Conservation (phyloP, 2,888 invertebrate genomes). For the Gerris lacustris region DNA sequence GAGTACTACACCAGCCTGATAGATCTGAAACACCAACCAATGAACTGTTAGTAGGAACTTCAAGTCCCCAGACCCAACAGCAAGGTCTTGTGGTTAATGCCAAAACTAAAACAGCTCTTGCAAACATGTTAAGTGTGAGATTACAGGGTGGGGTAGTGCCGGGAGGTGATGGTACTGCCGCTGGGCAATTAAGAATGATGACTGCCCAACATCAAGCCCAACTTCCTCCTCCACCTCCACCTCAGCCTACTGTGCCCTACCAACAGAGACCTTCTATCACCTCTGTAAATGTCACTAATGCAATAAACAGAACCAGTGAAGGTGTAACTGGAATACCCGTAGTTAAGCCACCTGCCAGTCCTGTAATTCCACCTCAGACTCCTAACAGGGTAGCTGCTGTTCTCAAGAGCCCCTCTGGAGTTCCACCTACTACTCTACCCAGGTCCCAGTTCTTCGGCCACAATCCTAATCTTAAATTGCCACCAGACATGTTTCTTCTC, state of each 20-base stretch:
- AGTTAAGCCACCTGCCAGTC: constrained; percentile 16
- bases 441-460: constrained; percentile 81
- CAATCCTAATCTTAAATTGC: constrained; percentile 79
- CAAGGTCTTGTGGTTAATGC: constrained; percentile 60
- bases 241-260: constrained; percentile 23
- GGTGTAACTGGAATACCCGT: constrained; percentile 18
- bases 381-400: constrained; percentile 33
- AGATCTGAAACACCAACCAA: constrained; percentile 18
- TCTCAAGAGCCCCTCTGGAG: constrained; percentile 32
- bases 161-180: constrained; percentile 38
- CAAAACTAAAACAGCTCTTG: constrained; percentile 88
- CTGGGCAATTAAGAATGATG: constrained; percentile 54
- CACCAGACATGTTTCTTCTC: constrained; percentile 75
- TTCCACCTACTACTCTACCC: constrained; percentile 40
- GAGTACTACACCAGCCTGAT: constrained; percentile 22
- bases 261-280: constrained; percentile 26
- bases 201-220: constrained; percentile 67
- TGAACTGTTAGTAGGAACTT: constrained; percentile 14
- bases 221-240: constrained; percentile 38
- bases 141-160: constrained; percentile 39
- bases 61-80: constrained; percentile 29
- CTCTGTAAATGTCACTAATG: constrained; percentile 28
- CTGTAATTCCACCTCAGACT: constrained; percentile 28
- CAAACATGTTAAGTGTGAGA: constrained; percentile 82
- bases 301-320: constrained; percentile 11